Base-by-base conservation (phyloP, 1,140 invertebrate genomes). In the Nasonia longicornis region DNA sequence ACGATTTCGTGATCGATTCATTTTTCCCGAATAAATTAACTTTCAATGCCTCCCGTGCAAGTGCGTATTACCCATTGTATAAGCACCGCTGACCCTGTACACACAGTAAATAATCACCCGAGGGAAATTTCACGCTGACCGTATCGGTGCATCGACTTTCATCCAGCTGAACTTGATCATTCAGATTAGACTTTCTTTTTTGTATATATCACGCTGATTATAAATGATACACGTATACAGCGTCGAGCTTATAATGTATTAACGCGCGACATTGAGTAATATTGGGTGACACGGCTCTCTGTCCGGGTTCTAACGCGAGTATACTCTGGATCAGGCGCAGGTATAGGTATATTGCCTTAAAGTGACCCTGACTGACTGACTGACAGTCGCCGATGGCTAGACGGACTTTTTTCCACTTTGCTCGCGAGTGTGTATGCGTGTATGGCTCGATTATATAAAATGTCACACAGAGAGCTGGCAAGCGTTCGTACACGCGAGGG, bases 151-250 rank as follows among this genome's bases (percentile, higher is more conserved):
- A 16, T n/a, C 26, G 67, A 74, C 78, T 73, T 80, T 74, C 71
- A 73, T 58, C 45, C 4, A 8, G 52, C 42, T 74, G 58, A 80
- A 74, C 58, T 80, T 48, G 58, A 80, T 80, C 38, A 42, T 74
- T 74, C 58, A 66, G 63, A 48, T 22, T 14, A 22, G 66, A 75
- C 79, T 80, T 80, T 79, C 70, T 58, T 79, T 71, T 71, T 38
- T 31, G 10, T 2, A 71, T 26, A 22, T 3, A 52, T 71, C 12
- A 26, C 1, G 29, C 3, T 66, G 6, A 38, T 79, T 79, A 79
- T 64, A 73, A 66, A 69, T 48, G 16, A 80, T 35, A 58, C 26
- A 31, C 22, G 52, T 45, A 38, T 38, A 42, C 38, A 0, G 38
- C 7, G 38, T 6, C 3, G 7, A 42, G 6, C 20, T 66, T 74